Base-by-base conservation (phyloP, 2,113 vertebrate species). In the Erythrolamprus reginae region DNA sequence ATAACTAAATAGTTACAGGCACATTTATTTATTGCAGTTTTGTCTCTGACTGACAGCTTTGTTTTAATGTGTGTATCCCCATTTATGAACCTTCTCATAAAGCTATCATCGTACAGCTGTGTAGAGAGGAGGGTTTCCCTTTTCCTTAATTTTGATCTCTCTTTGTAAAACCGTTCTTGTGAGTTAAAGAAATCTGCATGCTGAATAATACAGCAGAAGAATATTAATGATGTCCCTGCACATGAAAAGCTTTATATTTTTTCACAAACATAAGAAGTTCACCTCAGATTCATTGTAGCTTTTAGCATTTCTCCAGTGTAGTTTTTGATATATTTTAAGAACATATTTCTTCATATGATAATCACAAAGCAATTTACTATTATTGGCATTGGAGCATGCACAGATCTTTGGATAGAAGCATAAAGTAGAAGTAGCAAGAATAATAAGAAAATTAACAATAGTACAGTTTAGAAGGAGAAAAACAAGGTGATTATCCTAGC, bases 141-240 rank as follows among this genome's bases (percentile, higher is more conserved):
- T 95, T 86, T 91, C 93, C 93, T 92, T 93, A 94, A 93, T 89
- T 33, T 90, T 90, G 90, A 89, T 93, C 61, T 38, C 61, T 94
- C 93, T 92, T 92, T 92, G 91, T 93, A 93, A 94, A 92, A 87
- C 86, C 91, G 21, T 93, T 93, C 92, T 94, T 93, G 91, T 87
- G 87, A 94, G 93, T 89, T 92, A 93, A 82, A 91, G 91, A 95
- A 94, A 93, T 96, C 94, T 96, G 95, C 95, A 95, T 93, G 93
- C 90, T 82, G 48, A 47, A 83, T 19, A 87, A 93, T 94, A 94
- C 91, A 94, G 92, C 88, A 92, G 92, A 89, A 90, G 94, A 96
- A 96, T 96, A 89, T 51, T 95, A 96, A 96, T 93, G 65, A 90
- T 91, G 91, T 26, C 90, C 90, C 89, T 89, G 88, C 91, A 0